These are phyloP conservation scores for Trichacis sp. DNA, from an alignment of 2,888 invertebrate genomes.

Conservation along the genomic window DNA sequence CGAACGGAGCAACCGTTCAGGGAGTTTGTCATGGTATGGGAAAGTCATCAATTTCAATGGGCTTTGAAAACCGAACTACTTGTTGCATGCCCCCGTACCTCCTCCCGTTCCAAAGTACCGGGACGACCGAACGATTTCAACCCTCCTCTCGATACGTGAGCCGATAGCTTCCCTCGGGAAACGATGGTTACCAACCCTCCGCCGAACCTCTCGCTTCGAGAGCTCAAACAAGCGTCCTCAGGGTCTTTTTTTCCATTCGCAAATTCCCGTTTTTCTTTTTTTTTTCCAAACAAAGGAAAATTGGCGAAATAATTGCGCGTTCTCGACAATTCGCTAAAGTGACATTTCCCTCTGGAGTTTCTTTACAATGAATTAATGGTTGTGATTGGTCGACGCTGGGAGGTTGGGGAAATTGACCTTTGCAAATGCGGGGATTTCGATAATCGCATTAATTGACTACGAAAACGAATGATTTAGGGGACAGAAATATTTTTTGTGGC, in stretches of 20 bases:
- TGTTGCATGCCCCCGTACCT: conserved; percentile 63
- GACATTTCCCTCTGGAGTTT: conserved; percentile 23
- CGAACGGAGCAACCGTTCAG: conserved; percentile 55
- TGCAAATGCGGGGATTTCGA: too few relatives aligned
- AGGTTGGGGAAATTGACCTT: not conserved
- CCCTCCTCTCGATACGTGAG: conserved; percentile 69
- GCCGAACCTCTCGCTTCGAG: conserved; percentile 47
- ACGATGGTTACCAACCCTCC: conserved; percentile 61
- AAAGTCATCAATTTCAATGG: conserved; percentile 70
- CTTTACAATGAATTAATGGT: not conserved
- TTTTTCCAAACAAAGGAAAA: conserved; percentile 31
- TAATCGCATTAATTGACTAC: too few relatives aligned
- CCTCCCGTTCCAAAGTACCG: conserved; percentile 47
- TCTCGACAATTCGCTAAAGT: conserved; percentile 28
- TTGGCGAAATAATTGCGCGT: conserved; percentile 40
- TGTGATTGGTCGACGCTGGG: not conserved
- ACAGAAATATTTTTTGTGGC: too few relatives aligned
- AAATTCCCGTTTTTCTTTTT: conserved; percentile 33
- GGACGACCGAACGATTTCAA: conserved; percentile 62
- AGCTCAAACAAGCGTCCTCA: conserved; percentile 53
- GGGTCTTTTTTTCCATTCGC: conserved; percentile 43
- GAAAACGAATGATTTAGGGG: not conserved
- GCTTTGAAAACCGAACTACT: conserved; percentile 70
- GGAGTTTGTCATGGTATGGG: conserved; percentile 67
- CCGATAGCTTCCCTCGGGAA: conserved; percentile 68